These are phyloP conservation scores for Laticauda colubrina DNA, from an alignment of 2,113 vertebrate species.

Conservation along the genomic window DNA sequence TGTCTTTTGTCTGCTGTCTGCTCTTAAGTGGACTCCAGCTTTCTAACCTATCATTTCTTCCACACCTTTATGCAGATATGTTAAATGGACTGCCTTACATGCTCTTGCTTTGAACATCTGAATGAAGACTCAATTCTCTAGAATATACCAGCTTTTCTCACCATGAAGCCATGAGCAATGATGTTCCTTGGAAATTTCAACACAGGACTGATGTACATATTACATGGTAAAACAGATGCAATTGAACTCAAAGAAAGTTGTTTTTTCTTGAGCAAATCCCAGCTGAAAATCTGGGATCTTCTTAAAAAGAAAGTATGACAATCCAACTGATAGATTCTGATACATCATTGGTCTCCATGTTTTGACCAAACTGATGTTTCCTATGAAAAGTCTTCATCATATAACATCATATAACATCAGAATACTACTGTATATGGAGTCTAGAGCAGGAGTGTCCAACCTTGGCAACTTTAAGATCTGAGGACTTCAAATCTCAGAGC, in stretches of 20 bases:
- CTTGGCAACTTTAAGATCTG: not conserved
- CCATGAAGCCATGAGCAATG: not conserved
- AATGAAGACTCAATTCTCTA: not conserved
- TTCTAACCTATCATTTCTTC: slow-evolving; percentile 21
- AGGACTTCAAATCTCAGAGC: not conserved
- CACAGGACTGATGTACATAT: not conserved
- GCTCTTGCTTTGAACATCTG: not conserved
- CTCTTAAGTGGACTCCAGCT: slow-evolving; percentile 1
- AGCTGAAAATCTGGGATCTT: not conserved
- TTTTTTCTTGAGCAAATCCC: not conserved
- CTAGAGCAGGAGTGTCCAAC: too few relatives aligned
- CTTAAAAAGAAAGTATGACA: not conserved
- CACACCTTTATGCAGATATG: slow-evolving; percentile 24
- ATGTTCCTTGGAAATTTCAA: not conserved
- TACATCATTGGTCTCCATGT: not conserved
- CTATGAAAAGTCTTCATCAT: not conserved
- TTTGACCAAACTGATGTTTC: not conserved
- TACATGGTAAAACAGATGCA: not conserved
- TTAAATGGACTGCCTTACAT: slow-evolving; percentile 21
- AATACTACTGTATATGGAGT: not conserved
- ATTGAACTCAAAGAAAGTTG: not conserved
- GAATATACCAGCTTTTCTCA: not conserved
- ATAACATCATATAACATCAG: not conserved
- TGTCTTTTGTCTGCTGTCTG: slow-evolving; percentile 21
- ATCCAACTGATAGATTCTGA: not conserved